Evolutionary conservation across 2,888 invertebrate species (phyloP).

Genomic region (Gastracanthus pulcherrimus): DNA sequence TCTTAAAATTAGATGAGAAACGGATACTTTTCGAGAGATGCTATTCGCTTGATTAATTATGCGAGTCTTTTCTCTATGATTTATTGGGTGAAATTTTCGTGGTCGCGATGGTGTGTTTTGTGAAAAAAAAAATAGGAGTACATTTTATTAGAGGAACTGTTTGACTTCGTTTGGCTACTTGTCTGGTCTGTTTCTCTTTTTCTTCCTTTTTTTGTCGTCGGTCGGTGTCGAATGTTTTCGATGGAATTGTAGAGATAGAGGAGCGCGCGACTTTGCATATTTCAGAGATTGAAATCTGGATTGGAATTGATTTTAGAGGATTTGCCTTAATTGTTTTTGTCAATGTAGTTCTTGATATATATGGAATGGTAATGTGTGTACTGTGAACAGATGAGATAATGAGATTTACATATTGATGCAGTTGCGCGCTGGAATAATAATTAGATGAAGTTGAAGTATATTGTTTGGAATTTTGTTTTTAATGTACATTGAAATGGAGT

Average conservation of each 20-base stretch:
- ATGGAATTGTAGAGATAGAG: background rate
- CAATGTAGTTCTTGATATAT: background rate
- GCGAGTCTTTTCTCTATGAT: background rate
- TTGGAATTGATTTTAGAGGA: constrained; percentile 1
- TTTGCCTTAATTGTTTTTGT: background rate
- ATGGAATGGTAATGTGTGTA: background rate
- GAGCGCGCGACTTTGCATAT: background rate
- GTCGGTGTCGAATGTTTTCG: background rate
- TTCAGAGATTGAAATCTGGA: background rate
- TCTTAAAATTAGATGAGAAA: background rate
- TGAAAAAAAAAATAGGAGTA: background rate
- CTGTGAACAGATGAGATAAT: background rate
- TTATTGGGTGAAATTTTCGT: too few species aligned
- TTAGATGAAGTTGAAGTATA: background rate
- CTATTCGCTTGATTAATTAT: too few species aligned
- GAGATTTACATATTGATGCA: background rate
- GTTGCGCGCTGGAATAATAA: background rate
- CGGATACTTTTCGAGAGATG: background rate
- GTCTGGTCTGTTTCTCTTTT: background rate
- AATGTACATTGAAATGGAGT: background rate
- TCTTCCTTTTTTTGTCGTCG: background rate
- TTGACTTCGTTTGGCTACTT: background rate
- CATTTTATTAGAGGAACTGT: background rate
- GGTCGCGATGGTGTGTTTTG: too few species aligned
- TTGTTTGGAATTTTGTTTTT: too few species aligned